Conservation (phyloP, 2,797 vertebrate genomes). For the Apogon hyalosoma region DNA sequence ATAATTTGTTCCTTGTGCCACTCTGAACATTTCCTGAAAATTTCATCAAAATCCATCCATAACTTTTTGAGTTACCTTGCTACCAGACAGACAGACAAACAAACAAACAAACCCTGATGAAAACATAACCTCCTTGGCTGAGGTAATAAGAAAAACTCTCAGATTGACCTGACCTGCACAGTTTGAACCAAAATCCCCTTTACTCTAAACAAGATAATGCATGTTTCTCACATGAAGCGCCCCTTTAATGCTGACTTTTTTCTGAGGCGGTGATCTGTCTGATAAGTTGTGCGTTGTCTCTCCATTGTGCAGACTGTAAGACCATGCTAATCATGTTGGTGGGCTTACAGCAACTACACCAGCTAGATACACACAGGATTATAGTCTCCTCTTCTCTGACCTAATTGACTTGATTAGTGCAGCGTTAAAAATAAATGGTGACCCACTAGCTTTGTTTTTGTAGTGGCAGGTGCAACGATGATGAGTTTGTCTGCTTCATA, state of each 20-base stretch:
- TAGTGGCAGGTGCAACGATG: conserved; percentile 37
- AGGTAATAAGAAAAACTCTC: neutral
- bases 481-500: conserved; percentile 18
- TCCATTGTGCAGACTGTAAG: conserved; percentile 41
- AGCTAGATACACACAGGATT: conserved; percentile 67
- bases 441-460: conserved; percentile 77
- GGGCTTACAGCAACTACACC: conserved; percentile 59
- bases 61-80: no score
- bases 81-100: no score
- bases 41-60: no score
- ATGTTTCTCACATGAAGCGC: conserved; percentile 2
- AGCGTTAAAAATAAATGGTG: conserved; percentile 83
- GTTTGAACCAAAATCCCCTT: neutral
- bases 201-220: neutral
- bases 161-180: neutral
- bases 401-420: conserved; percentile 84
- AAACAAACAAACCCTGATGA: no score
- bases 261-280: conserved; percentile 26
- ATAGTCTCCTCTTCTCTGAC: conserved; percentile 73
- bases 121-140: no score
- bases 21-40: no score
- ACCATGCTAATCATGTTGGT: conserved; percentile 59
- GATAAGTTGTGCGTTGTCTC: conserved; percentile 50
- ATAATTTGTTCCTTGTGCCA: no score
- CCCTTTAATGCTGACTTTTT: conserved; percentile 25